These are phyloP conservation scores for Leucania comma DNA, from an alignment of 2,888 invertebrate species.

Conservation along the genomic window DNA sequence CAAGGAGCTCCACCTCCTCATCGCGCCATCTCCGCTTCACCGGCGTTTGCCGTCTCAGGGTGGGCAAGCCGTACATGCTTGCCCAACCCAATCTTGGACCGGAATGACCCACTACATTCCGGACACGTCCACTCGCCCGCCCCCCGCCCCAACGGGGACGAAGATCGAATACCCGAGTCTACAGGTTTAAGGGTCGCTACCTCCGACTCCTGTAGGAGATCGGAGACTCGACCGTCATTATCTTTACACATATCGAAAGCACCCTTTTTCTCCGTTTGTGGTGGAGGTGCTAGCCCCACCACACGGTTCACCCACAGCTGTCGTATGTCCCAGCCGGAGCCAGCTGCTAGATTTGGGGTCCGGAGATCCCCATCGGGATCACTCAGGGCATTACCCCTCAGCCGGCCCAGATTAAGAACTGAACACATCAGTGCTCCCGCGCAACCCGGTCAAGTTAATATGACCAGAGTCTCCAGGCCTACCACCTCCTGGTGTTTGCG, in stretches of 20 bases:
- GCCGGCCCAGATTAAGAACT: background rate
- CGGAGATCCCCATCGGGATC: constrained; percentile 1
- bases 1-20: constrained; percentile 17
- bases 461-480: background rate
- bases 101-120: constrained; percentile 5
- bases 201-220: constrained; percentile 29
- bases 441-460: background rate
- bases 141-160: constrained; percentile 14
- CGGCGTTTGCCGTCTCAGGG: constrained; percentile 7
- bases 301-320: too few species aligned
- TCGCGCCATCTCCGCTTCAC: constrained; percentile 34
- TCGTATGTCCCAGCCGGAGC: too few species aligned
- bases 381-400: background rate
- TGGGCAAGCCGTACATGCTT: constrained; percentile 17
- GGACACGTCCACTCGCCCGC: constrained; percentile 1
- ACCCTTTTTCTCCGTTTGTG: too few species aligned
- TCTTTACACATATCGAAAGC: too few species aligned
- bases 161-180: constrained; percentile 6
- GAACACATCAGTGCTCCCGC: background rate
- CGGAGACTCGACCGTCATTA: constrained; percentile 9
- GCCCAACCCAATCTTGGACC: constrained; percentile 18
- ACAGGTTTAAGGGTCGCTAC: background rate
- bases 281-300: too few species aligned
- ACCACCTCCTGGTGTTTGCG: constrained; percentile 1
- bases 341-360: constrained; percentile 12